phyloP scores from a whole-genome alignment of 1,140 invertebrate genomes.

The Druon quercuslanigerum region DNA sequence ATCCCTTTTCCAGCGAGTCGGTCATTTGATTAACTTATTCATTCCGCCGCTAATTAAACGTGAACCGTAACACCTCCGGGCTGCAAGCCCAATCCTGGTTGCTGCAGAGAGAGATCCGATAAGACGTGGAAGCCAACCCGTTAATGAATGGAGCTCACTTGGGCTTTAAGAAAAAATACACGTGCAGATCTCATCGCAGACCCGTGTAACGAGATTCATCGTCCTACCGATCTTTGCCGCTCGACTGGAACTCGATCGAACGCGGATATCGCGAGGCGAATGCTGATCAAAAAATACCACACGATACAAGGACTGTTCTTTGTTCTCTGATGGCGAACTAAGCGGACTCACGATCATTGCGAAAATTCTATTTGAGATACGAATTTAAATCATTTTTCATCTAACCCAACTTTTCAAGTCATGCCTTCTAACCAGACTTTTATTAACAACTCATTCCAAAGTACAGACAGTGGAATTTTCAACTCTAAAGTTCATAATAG shows the following conservation, averaged over 20 bases:
- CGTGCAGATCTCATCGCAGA: conserved; percentile 41
- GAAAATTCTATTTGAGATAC: background rate
- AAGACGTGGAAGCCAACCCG: conserved; percentile 61
- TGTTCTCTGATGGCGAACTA: background rate
- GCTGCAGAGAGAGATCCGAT: conserved; percentile 61
- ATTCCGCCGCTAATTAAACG: conserved; percentile 72
- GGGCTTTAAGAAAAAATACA: conserved; percentile 51
- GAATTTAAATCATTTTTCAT: background rate
- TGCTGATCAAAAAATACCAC: conserved; percentile 5
- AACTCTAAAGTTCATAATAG: too few species aligned
- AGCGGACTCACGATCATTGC: conserved; percentile 2
- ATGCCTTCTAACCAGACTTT: too few species aligned
- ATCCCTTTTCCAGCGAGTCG: conserved; percentile 6
- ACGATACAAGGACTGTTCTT: conserved; percentile 19
- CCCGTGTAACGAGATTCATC: conserved; percentile 35
- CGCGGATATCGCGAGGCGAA: conserved; percentile 36
- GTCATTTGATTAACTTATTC: conserved; percentile 72
- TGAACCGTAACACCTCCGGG: conserved; percentile 70
- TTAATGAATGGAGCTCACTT: conserved; percentile 66
- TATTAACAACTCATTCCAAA: too few species aligned
- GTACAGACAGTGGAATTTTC: too few species aligned
- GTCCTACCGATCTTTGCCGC: conserved; percentile 52
- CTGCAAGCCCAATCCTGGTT: conserved; percentile 56
- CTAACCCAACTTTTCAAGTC: too few species aligned
- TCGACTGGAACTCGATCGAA: conserved; percentile 50